These are phyloP conservation scores for Australoheros facetus DNA, from an alignment of 2,797 vertebrate genomes.

Conservation along the genomic window DNA sequence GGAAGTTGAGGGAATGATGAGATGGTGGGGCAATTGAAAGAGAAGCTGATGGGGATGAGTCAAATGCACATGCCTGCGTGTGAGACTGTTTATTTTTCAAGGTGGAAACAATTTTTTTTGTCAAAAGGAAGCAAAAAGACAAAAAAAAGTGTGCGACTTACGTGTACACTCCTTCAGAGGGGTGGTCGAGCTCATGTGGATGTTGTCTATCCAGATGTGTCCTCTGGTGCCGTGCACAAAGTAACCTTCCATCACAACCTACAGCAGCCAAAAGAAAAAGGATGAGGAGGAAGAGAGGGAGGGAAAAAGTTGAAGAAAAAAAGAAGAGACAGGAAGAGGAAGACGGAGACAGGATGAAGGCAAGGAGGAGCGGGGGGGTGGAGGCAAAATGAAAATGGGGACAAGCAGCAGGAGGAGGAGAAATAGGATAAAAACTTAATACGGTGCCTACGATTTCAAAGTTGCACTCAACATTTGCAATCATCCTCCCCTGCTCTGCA, in stretches of 20 bases:
- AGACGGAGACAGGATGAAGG: slow-evolving; percentile 38
- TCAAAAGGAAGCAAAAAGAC: background rate
- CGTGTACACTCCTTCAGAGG: slow-evolving; percentile 93
- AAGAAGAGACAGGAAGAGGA: slow-evolving; percentile 22
- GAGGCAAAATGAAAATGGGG: slow-evolving; percentile 37
- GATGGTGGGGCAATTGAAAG: slow-evolving; percentile 8
- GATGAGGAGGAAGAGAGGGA: background rate
- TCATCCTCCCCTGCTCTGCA: slow-evolving; percentile 30
- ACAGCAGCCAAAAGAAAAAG: background rate
- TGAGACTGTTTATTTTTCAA: background rate
- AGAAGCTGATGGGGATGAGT: background rate
- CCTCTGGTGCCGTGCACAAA: slow-evolving; percentile 87
- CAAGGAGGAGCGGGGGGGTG: background rate
- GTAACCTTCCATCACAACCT: slow-evolving; percentile 95
- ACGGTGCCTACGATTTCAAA: slow-evolving; percentile 51
- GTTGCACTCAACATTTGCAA: slow-evolving; percentile 49
- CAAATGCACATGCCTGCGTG: background rate
- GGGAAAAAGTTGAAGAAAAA: background rate
- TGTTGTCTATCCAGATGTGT: slow-evolving; percentile 93
- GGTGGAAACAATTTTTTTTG: background rate
- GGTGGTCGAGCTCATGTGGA: slow-evolving; percentile 88
- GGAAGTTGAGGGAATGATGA: background rate
- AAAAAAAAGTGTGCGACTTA: slow-evolving; percentile 77
- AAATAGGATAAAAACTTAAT: slow-evolving; percentile 66
- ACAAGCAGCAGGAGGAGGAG: slow-evolving; percentile 43